Base-by-base conservation (phyloP, 1,140 invertebrate genomes). In the Belonocnema kinseyi region DNA sequence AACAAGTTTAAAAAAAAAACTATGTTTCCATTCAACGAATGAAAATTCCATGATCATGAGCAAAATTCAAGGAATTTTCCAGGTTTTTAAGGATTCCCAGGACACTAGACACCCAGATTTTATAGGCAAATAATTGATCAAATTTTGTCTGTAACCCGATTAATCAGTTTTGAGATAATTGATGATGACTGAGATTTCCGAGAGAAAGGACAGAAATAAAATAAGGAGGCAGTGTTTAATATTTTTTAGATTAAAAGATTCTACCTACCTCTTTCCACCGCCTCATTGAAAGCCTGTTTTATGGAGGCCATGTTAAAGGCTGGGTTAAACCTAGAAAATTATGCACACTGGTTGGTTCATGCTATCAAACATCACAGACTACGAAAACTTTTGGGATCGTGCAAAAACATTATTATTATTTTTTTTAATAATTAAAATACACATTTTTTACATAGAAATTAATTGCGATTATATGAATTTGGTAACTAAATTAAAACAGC, bases 231-330 rank as follows among this genome's bases (percentile, higher is more conserved):
- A 66, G 12, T 33, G 21, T 11, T 56, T 19, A 17, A 53, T 56
- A 58, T 53, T 54, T 56, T 72, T 16, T 72, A 73, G 78, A 5
- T 56, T 78, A 75, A 75, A 73, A 14, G 74, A 73, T 8, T 54
- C 78, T 84, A 90, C 89, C 77, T 79, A 97, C 96, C 96, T 95
- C 96, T 94, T 92, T 97, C 96, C 75, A 97, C 96, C 77, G 96
- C 96, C 93, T 97, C 96, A 93, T 97, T 97, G 92, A 98, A 95
- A 84, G 97, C 97, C 93, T 98, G 97, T 87, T 97, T 97, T 92
- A 98, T 97, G 83, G 96, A 96, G 90, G 96, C 96, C 94, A 97
- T 97, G 90, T 97, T 97, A 93, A 97, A 96, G 86, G 95, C 94
- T 91, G 96, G 95, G 93, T 96, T 97, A 92, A 97, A 97, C 94